Conservation (phyloP, 1,140 invertebrate species). For the Hylyphantes graminicola region DNA sequence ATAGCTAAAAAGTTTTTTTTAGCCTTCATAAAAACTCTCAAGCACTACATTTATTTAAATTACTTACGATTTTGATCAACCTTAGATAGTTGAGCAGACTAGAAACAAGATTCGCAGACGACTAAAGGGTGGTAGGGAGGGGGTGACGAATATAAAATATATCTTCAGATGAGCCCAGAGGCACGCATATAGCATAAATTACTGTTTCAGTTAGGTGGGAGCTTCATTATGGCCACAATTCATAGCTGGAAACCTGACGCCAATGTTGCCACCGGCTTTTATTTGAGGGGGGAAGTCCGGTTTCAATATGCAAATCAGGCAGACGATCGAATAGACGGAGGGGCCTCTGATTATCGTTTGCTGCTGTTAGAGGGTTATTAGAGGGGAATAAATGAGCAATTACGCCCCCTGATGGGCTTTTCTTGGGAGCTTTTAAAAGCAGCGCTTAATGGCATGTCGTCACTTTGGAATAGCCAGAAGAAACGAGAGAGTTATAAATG, state of each 20-base stretch:
- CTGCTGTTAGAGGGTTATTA: conserved; percentile 25
- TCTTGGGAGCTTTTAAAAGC: conserved; percentile 23
- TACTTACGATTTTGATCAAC: too few species aligned
- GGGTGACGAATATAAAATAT: conserved; percentile 30
- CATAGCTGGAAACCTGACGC: conserved; percentile 44
- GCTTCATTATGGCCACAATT: conserved; percentile 50
- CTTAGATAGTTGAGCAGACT: too few species aligned
- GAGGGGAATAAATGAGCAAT: conserved; percentile 51
- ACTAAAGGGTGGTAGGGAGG: neutral
- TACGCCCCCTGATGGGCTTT: conserved; percentile 14
- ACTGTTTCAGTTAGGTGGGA: conserved; percentile 9
- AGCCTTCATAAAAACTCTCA: too few species aligned
- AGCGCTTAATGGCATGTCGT: conserved; percentile 10
- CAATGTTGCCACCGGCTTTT: conserved; percentile 40
- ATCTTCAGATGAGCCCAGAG: conserved; percentile 35
- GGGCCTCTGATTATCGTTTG: conserved; percentile 25
- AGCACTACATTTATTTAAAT: too few species aligned
- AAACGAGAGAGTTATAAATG: conserved; percentile 1
- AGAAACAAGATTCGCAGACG: too few species aligned
- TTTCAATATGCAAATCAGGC: conserved; percentile 29
- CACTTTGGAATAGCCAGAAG: conserved; percentile 10
- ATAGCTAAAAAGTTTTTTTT: too few species aligned
- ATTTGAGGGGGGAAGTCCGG: conserved; percentile 14
- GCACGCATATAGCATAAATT: conserved; percentile 51
- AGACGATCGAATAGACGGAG: neutral